phyloP scores from a whole-genome alignment of 2,888 invertebrate genomes.

The Itoplectis maculator region DNA sequence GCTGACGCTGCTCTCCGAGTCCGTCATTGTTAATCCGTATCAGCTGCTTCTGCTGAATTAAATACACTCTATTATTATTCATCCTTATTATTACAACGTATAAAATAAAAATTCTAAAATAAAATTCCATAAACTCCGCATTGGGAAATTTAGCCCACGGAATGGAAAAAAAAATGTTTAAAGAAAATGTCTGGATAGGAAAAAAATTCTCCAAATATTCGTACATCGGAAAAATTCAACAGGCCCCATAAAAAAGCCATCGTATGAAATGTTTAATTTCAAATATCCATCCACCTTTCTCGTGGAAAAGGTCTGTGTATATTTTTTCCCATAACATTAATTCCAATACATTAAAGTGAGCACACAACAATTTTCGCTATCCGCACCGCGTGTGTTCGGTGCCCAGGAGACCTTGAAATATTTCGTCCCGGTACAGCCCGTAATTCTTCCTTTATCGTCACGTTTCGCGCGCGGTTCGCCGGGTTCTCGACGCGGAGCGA shows the following conservation, averaged over 20 bases:
- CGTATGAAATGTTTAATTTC: neutral
- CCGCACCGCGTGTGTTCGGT: neutral
- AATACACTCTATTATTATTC: neutral
- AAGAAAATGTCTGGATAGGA: neutral
- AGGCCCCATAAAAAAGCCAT: neutral
- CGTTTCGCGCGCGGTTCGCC: conserved; percentile 58
- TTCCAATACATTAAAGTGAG: conserved; percentile 32
- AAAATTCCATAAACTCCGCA: too few relatives aligned
- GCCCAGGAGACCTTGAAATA: conserved; percentile 40
- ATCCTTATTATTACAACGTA: neutral
- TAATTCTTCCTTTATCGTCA: conserved; percentile 71
- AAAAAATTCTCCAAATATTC: too few relatives aligned
- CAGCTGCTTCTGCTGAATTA: neutral
- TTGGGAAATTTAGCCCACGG: too few relatives aligned
- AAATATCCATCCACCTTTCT: neutral
- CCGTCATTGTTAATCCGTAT: conserved; percentile 74
- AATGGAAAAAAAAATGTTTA: too few relatives aligned
- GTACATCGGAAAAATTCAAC: neutral
- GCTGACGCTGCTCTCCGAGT: conserved; percentile 75
- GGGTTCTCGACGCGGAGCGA: conserved; percentile 37
- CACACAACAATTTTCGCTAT: conserved; percentile 14
- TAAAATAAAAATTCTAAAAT: neutral
- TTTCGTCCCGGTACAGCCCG: conserved; percentile 54
- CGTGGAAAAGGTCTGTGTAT: neutral
- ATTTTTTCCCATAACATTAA: conserved; percentile 2